A percentile compares a stretch with the other conserved stretches of the same genome.
phyloP scores from a whole-genome alignment of 2,888 invertebrate genomes.

The Eremobia ochroleuca region DNA sequence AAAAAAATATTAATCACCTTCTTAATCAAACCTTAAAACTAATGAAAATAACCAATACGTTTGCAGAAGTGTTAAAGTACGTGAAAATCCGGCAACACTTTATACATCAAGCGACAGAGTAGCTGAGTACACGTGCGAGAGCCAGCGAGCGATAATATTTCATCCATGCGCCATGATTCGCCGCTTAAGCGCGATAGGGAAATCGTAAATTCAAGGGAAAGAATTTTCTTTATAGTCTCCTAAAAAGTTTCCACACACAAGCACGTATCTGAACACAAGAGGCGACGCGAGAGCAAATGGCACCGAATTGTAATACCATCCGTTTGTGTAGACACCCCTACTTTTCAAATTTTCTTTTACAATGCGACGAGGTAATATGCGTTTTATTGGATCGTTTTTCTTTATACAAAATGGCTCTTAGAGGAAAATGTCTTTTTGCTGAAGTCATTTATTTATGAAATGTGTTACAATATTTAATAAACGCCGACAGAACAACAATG shows the following conservation, averaged over 20 bases:
- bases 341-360: slow-evolving; percentile 86
- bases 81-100: slow-evolving; percentile 72
- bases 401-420: slow-evolving; percentile 82
- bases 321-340: slow-evolving; percentile 82
- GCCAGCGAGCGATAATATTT: slow-evolving; percentile 84
- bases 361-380: slow-evolving; percentile 85
- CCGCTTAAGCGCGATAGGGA: slow-evolving; percentile 88
- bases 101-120: slow-evolving; percentile 68
- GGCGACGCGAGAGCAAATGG: slow-evolving; percentile 83
- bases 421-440: slow-evolving; percentile 70
- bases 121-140: slow-evolving; percentile 74
- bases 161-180: slow-evolving; percentile 86
- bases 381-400: slow-evolving; percentile 85
- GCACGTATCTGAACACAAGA: slow-evolving; percentile 82
- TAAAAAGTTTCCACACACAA: slow-evolving; percentile 85
- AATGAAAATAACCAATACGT: slow-evolving; percentile 42
- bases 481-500: slow-evolving; percentile 59
- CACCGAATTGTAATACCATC: slow-evolving; percentile 85
- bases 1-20: background rate
- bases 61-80: slow-evolving; percentile 61
- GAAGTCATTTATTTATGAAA: slow-evolving; percentile 56
- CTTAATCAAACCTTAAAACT: slow-evolving; percentile 1
- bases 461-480: slow-evolving; percentile 23
- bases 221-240: slow-evolving; percentile 87
- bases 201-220: slow-evolving; percentile 87